Base-by-base conservation (phyloP, 1,140 invertebrate genomes). In the Dryas iulia region DNA sequence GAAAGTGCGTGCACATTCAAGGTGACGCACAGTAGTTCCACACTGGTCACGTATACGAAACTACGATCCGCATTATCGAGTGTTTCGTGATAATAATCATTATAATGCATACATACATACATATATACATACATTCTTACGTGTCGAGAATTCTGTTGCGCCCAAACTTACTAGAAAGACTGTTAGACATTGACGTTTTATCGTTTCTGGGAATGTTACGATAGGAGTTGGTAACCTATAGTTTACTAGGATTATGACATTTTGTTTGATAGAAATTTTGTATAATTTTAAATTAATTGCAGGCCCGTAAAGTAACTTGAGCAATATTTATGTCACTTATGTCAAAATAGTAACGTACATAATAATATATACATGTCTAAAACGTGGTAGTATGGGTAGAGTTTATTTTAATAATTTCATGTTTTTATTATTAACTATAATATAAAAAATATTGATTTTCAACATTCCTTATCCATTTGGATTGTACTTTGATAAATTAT, bases 1-100 rank as follows among this genome's bases (percentile, higher is more conserved):
- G 54, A 26, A 54, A 26, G 33, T 59, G 14, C 63, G 63, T 66
- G 25, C 30, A 26, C 10, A n/a, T 58, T 57, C 54, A 66, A 66
- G 63, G 54, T 59, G 63, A 66, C 63, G 31, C 56, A 66, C 58
- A 24, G 23, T 56, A 25, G 58, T 61, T 25, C 5, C n/a, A 25
- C 23, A 25, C 14, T 4, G 25, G 61, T 66, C 63, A 66, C 63
- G 63, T 66, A 47, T 39, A 25, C 18, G 24, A 66, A 58, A 66
- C 31, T 58, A 58, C 33, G 63, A 33, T 39, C 30, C 23, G 56
- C 63, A 66, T 66, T 66, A 66, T 54, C 54, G 63, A 59, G 63
- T 12, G 23, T 39, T 66, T 66, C 63, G 56, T 58, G 54, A 66
- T 66, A 66, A 66, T 33, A 12, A 23, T 47, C 24, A 39, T 59